Evolutionary conservation across 2,888 invertebrate species (phyloP), one percentile per base, ranked within the genome.

Genomic region (Tridacna crocea): DNA sequence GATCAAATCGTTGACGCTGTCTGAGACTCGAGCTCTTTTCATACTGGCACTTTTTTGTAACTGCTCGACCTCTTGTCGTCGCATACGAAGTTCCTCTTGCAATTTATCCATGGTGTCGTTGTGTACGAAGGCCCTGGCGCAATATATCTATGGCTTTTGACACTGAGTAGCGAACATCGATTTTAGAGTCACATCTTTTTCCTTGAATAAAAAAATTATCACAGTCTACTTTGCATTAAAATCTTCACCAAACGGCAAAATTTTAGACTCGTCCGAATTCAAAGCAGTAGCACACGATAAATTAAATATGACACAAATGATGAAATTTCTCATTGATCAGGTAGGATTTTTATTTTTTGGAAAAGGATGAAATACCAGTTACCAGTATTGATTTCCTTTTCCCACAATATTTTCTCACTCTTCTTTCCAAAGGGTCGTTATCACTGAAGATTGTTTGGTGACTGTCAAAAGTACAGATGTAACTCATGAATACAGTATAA

Each of bases 1-100:
- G 17, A 66, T 66, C 17, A 66, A 17, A 36, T 46, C 66, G 6
- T 15, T 4, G 19, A 66, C 46, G n/a, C 66, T 46, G 4, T 66
- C 66, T 36, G 66, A 66, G 19, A 66, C 66, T 66, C 66, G 66
- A 66, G 17, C n/a, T 22, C 66, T 36, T 8, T 46, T 12, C 46
- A 66, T 17, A 4, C 17, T 27, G 27, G n/a, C 66, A 15, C 46
- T 46, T 46, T 27, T 22, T 27, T 27, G 26, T 15, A 65, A 26
- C 36, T 65, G 65, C 17, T 65, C 65, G 13, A 65, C 36, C 65
- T 65, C 65, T 13, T 15, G 13, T 19, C 13, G 17, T 26, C 27
- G 65, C 27, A 36, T 36, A 36, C 36, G 36, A 36, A 36, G 36
- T 36, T 36, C 8, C 36, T 36, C 36, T 2, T 36, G 36, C 8